These are phyloP conservation scores for Caenorhabditis sp. DNA, from an alignment of 2,888 invertebrate genomes.

Conservation along the genomic window DNA sequence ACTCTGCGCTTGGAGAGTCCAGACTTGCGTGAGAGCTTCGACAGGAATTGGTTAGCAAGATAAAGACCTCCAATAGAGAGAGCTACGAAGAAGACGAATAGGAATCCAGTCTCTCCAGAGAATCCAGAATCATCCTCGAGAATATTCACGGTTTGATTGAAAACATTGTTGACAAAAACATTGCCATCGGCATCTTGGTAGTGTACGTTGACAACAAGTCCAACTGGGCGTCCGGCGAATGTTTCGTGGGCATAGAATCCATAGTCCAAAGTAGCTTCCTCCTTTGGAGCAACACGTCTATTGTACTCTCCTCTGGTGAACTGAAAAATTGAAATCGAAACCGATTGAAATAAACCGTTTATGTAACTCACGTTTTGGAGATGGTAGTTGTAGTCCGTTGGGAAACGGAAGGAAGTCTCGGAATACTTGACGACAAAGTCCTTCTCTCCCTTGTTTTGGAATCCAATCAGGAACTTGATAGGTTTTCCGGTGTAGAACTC, in stretches of 20 bases:
- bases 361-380: constrained; percentile 90
- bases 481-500: constrained; percentile 94
- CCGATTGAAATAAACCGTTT: background rate
- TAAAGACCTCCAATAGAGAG: constrained; percentile 92
- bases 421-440: constrained; percentile 94
- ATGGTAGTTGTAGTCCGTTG: constrained; percentile 97
- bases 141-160: constrained; percentile 97
- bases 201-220: constrained; percentile 88
- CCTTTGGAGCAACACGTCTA: constrained; percentile 91
- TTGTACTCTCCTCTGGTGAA: constrained; percentile 94
- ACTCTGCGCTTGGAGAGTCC: constrained; percentile 76
- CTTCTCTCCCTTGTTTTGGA: constrained; percentile 94
- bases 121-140: constrained; percentile 96
- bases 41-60: constrained; percentile 83
- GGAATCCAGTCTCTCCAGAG: constrained; percentile 98
- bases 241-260: constrained; percentile 95
- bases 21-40: constrained; percentile 82
- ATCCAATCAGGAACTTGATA: constrained; percentile 96
- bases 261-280: constrained; percentile 96
- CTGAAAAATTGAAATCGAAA: constrained; percentile 81
- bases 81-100: constrained; percentile 95
- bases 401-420: constrained; percentile 98
- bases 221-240: constrained; percentile 97
- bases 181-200: constrained; percentile 86
- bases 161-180: constrained; percentile 91